Conservation (phyloP, 2,888 invertebrate genomes). For the Tetranychus piercei region DNA sequence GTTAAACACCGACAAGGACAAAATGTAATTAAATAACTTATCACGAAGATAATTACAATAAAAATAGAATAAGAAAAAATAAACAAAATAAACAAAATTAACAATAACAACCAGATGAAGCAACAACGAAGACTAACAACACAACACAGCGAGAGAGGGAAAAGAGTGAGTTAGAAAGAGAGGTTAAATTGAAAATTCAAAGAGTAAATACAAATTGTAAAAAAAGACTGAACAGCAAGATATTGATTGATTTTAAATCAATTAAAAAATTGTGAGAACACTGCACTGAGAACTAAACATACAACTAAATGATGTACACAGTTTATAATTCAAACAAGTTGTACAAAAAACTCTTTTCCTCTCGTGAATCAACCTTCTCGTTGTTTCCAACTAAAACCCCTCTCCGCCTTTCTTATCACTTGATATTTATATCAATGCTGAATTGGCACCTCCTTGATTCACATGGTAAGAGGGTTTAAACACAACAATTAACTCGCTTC, state of each 20-base stretch:
- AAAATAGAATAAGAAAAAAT: not conserved
- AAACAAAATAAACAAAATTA: not conserved
- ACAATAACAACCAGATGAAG: not conserved
- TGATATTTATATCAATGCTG: not conserved
- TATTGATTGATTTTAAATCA: not conserved
- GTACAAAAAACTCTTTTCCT: not conserved
- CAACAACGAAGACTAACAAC: not conserved
- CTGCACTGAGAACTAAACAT: not conserved
- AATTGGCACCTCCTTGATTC: not conserved
- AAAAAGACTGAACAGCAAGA: not conserved
- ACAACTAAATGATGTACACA: not conserved
- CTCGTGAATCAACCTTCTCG: not conserved
- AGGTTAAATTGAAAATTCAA: not conserved
- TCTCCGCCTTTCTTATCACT: not conserved
- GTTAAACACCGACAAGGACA: not conserved
- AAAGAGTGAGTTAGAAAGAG: not conserved
- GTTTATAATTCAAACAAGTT: too few species aligned
- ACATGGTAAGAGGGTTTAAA: not conserved
- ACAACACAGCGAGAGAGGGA: constrained; percentile 1
- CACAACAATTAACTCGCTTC: not conserved
- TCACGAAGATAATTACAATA: not conserved
- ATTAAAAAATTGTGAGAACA: not conserved
- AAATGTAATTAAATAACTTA: not conserved
- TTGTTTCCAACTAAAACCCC: constrained; percentile 5
- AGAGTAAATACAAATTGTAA: not conserved